phyloP scores from a whole-genome alignment of 1,140 invertebrate species.

The Diprion similis region DNA sequence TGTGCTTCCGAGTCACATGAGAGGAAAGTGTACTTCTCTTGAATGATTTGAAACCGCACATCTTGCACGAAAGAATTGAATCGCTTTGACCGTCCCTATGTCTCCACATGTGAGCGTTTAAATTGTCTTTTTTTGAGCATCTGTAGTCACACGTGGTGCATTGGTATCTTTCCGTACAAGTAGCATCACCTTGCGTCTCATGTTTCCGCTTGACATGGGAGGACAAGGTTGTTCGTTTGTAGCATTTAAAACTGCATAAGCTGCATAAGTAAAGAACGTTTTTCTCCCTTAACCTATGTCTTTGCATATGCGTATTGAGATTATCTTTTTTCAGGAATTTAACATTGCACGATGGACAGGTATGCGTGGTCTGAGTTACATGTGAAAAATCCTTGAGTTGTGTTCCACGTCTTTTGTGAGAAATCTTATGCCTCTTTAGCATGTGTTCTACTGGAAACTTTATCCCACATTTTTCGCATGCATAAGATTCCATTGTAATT shows the following conservation, averaged over 20 bases:
- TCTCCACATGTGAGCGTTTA: not conserved
- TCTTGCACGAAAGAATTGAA: not conserved
- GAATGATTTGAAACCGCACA: not conserved
- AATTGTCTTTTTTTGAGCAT: conserved; percentile 29
- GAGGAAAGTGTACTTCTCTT: not conserved
- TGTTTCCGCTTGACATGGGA: conserved; percentile 38
- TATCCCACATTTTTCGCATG: conserved; percentile 45
- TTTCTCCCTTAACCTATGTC: conserved; percentile 11
- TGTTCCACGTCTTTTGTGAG: too few species aligned
- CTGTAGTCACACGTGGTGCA: conserved; percentile 14
- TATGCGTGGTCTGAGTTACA: too few species aligned
- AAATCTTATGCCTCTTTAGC: conserved; percentile 43
- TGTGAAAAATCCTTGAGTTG: too few species aligned
- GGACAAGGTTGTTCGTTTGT: conserved; percentile 27
- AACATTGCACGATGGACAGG: conserved; percentile 23
- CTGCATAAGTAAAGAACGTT: conserved; percentile 30
- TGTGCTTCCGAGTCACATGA: not conserved
- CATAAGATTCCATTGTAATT: conserved; percentile 18
- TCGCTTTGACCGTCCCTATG: not conserved
- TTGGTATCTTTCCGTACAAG: not conserved
- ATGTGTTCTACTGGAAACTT: conserved; percentile 46
- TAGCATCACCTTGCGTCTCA: not conserved
- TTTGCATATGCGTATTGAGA: conserved; percentile 20
- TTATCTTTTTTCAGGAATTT: conserved; percentile 22
- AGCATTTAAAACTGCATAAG: conserved; percentile 36